These are phyloP conservation scores for Meliscaeva auricollis DNA, from an alignment of 2,888 invertebrate genomes.

Conservation along the genomic window DNA sequence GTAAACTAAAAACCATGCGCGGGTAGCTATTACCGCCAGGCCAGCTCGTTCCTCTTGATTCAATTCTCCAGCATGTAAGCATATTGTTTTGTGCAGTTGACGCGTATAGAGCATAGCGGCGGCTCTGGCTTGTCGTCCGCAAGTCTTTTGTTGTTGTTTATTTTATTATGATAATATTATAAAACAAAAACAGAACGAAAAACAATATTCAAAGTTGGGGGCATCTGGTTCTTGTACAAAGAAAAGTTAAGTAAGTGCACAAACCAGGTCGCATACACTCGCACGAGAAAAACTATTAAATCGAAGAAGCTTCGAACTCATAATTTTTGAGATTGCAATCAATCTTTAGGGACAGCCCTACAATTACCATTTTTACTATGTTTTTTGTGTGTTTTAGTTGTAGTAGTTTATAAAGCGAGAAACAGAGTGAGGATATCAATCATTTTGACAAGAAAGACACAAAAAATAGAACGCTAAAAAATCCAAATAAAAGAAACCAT, in stretches of 20 bases:
- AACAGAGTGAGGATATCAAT: too few species aligned
- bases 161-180: constrained; percentile 1
- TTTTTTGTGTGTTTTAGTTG: too few species aligned
- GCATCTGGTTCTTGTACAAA: constrained; percentile 45
- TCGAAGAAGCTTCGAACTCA: too few species aligned
- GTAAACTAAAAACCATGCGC: constrained; percentile 78
- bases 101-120: constrained; percentile 22
- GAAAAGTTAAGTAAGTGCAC: background rate
- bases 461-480: too few species aligned
- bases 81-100: constrained; percentile 40
- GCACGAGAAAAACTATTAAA: background rate
- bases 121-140: constrained; percentile 18
- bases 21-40: constrained; percentile 60
- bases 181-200: constrained; percentile 14
- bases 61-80: constrained; percentile 27
- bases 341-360: too few species aligned
- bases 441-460: too few species aligned
- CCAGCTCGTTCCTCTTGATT: constrained; percentile 45
- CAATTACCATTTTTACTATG: too few species aligned
- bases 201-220: constrained; percentile 69
- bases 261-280: background rate
- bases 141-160: background rate
- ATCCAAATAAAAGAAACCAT: too few species aligned
- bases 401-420: too few species aligned
- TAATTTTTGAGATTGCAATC: too few species aligned